Base-by-base conservation (phyloP, 2,888 invertebrate genomes). In the Drosophila maculinotata region DNA sequence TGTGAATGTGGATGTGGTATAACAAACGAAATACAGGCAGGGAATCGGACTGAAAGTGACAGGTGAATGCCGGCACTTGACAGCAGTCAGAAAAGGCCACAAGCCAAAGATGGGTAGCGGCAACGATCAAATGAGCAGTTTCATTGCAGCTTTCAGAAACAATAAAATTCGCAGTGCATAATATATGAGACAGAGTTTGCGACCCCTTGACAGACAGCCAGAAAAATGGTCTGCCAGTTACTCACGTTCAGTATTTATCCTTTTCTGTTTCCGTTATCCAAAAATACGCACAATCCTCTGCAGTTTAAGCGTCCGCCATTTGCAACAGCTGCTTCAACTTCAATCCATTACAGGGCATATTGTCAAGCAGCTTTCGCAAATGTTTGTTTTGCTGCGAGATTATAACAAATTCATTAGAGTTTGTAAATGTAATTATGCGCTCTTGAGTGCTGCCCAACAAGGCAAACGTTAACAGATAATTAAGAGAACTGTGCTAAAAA, bases 381-480 rank as follows among this genome's bases (percentile, higher is more conserved):
- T 56, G 28, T 47, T 63, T 52, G 53, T 51, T 74, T 47, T 31
- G 10, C 59, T 54, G 38, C 23, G 12, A 51, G 71, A 68, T 76
- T 67, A 84, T 89, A 86, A 83, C 69, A 79, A 79, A 79, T 89
- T 85, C 85, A 87, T 85, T 78, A 60, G 59, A 73, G 70, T 69
- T 75, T 62, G 58, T 49, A 66, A 76, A 76, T 85, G 56, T 56
- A 76, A 79, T 84, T 84, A 85, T 70, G 52, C 63, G 49, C 42
- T 58, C 49, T 39, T 49, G 8, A 41, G 25, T 45, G 36, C 36
- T 51, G 45, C 35, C 45, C 14, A 71, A 48, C 47, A 44, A 33
- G 42, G 31, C 48, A 17, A 36, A 63, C 57, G 42, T 42, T 47
- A 60, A 60, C 44, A 33, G 7, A 33, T 35, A 31, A 30, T 36